Evolutionary conservation across 1,140 invertebrate species (phyloP).

Genomic region (Cyphomyrmex costatus): DNA sequence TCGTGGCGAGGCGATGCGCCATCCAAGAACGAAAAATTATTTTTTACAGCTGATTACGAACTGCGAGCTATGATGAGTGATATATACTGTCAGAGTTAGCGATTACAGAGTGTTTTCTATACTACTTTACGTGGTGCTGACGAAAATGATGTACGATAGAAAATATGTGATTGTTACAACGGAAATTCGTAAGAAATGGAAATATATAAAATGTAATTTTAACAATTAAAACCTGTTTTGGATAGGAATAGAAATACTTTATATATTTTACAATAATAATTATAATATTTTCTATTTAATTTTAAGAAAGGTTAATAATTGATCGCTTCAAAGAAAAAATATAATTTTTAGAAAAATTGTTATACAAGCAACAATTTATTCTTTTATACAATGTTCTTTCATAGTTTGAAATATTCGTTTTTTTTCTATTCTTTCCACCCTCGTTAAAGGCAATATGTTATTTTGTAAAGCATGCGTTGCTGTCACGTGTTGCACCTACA

Average conservation of each 20-base stretch:
- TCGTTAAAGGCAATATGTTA: not conserved
- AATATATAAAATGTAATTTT: not conserved
- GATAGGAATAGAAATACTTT: not conserved
- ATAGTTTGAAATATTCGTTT: not conserved
- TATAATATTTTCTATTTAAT: too few species aligned
- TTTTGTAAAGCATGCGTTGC: not conserved
- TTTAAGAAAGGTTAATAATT: not conserved
- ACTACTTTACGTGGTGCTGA: not conserved
- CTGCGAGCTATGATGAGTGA: not conserved
- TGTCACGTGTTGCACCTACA: not conserved
- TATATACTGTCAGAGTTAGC: not conserved
- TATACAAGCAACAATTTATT: not conserved
- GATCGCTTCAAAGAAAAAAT: not conserved
- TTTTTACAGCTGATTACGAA: slow-evolving; percentile 64
- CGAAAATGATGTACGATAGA: not conserved
- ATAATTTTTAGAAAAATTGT: not conserved
- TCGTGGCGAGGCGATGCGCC: slow-evolving; percentile 52
- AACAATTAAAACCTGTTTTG: not conserved
- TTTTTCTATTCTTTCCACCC: not conserved
- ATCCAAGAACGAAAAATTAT: slow-evolving; percentile 74
- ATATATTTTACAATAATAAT: not conserved
- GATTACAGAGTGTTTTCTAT: slow-evolving; percentile 20
- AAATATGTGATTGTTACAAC: slow-evolving; percentile 31
- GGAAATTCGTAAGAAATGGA: not conserved
- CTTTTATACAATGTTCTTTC: not conserved